Base-by-base conservation (phyloP, 1,140 invertebrate species). In the Matsumurasca onukii region DNA sequence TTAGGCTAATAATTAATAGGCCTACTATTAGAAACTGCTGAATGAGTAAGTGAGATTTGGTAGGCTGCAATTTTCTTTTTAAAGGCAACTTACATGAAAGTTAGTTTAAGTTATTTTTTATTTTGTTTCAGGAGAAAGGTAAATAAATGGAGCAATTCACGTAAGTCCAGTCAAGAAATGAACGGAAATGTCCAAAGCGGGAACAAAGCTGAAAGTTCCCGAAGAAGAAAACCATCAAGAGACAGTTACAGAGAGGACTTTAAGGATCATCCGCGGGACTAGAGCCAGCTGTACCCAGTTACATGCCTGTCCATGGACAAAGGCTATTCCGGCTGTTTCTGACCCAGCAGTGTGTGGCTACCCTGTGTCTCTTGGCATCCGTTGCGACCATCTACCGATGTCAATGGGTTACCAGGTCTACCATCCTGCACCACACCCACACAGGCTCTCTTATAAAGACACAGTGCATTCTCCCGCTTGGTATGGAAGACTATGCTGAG, bases 321-420 rank as follows among this genome's bases (percentile, higher is more conserved):
- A 74, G 81, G 24, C 72, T 85, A 9, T 82, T 83, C 77, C 83
- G 17, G 77, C 82, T 1, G 79, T 81, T 70, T 81, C 82, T 0
- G 82, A 83, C 69, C 80, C 82, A 2, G 79, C 81, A 51, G 79
- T 82, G 17, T 81, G 80, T 51, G 81, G 80, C 65, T 85, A 85
- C 71, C 80, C 82, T 12, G 74, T 83, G 57, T 78, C 81, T 2
- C 25, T 69, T 17, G 61, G 72, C 45, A 82, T 81, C 27, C 66
- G 81, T 0, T 59, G 30, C 30, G 83, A 85, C 69, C 82, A 84
- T 0, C 78, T 85, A 72, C 84, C 83, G 9, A 73, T 85, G 59
- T 82, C 83, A 1, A 67, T 79, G 39, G 52, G 45, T 1, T 79
- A 79, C 71, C 77, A 78, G 25, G 55, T 76, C 1, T 77, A 76